These are phyloP conservation scores for Actenoides lindsayi DNA, from an alignment of 2,113 vertebrate genomes.

Conservation along the genomic window DNA sequence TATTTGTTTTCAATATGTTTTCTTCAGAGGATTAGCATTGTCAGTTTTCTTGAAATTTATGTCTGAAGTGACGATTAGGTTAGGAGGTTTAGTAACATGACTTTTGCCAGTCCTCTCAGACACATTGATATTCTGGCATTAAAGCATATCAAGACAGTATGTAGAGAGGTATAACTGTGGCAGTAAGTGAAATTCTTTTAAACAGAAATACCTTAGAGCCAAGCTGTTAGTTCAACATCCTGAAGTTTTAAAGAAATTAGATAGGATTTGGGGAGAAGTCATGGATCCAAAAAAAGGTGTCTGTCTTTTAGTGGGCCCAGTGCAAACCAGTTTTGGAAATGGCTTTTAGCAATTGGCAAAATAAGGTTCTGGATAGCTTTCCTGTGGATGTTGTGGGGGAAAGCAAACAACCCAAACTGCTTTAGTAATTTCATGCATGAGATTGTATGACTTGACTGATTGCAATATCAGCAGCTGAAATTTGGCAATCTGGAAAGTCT, in stretches of 20 bases:
- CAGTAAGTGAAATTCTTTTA: background rate
- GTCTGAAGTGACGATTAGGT: background rate
- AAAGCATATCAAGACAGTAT: background rate
- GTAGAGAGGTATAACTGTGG: background rate
- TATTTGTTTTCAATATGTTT: background rate
- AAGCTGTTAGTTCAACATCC: background rate
- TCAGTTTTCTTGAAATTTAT: background rate
- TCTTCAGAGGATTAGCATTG: background rate
- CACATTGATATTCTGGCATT: background rate
- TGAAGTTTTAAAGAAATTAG: background rate
- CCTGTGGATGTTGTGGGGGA: background rate
- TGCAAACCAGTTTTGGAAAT: background rate
- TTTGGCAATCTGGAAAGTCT: background rate
- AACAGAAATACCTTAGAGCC: background rate
- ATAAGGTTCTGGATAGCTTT: background rate
- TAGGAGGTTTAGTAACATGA: background rate
- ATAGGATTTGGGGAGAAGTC: background rate
- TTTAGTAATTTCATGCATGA: background rate
- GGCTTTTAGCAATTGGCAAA: background rate
- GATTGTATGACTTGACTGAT: background rate
- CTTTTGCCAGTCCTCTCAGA: background rate
- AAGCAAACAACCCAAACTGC: background rate
- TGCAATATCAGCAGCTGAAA: background rate
- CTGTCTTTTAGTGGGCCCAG: background rate
- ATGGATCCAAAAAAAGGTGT: fast-evolving